Evolutionary conservation across 2,113 vertebrate species (phyloP), one percentile per base, ranked within the genome.

Genomic region (Hyperopisus bebe): DNA sequence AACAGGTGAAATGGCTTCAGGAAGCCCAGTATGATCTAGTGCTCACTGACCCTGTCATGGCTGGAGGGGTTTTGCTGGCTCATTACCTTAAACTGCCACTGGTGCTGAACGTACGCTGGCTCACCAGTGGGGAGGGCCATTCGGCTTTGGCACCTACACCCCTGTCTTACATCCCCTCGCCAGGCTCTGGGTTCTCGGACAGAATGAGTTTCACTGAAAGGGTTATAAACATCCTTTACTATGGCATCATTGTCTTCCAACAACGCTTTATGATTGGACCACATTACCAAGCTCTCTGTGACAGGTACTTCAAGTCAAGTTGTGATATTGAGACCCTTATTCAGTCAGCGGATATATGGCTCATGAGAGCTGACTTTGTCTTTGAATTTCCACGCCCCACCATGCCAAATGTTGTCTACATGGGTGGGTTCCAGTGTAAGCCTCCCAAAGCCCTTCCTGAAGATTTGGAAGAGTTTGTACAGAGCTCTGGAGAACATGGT

Each of bases 331-430:
- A 88, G 5, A 83, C 87, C 1, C 66, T 92, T 84, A 87, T 90
- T 86, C 88, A 90, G 11, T 62, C 66, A 31, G 92, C 91, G 3
- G 92, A 92, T 88, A 87, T 92, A 47, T 96, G 95, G 94, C 93
- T 96, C 2, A 96, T 96, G 95, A 94, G 94, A 90, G 92, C 88
- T 1, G 94, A 96, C 90, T 96, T 96, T 93, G 95, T 96, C 5
- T 95, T 96, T 86, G 96, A 96, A 90, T 96, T 93, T 85, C 95
- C 96, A 46, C 93, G 94, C 0, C 96, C 95, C 7, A 95, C 94
- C 10, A 95, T 96, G 95, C 95, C 95, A 1, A 96, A 96, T 86
- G 15, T 93, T 7, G 77, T 95, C 47, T 94, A 96, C 51, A 92
- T 96, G 0, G 94, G 95, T 5, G 95, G 96, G 1, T 96, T 96